Evolutionary conservation across 1,140 invertebrate species (phyloP), one percentile per base, ranked within the genome.

Genomic region (Drosophila tsacasi): DNA sequence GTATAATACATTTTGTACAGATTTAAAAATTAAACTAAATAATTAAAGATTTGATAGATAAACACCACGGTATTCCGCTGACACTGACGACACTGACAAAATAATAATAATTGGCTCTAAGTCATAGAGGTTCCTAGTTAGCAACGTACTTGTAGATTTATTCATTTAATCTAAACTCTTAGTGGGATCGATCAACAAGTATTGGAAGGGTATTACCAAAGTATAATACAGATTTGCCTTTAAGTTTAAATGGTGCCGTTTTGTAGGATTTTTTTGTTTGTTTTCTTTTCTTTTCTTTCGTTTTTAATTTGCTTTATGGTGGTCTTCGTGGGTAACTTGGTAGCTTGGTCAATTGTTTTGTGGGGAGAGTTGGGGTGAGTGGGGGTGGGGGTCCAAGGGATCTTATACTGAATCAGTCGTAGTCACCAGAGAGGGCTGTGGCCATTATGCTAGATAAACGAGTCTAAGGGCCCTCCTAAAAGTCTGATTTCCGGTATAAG

Each of bases 1-100:
- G 79, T 90, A 90, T 90, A 90, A 90, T 90, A 90, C 85, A 90
- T 90, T 89, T 90, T 90, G 85, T 90, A 90, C 85, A 90, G 71
- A 82, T 72, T 89, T 90, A 85, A 90, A 80, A 84, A 90, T 90
- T 85, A 89, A 83, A 59, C 64, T 87, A 89, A 90, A 82, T 80
- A 77, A 77, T 79, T 69, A 62, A 77, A 65, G 76, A 82, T 78
- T 71, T 65, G 66, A 64, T 62, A 57, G 54, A 54, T 64, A 69
- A 67, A 80, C 54, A 46, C 79, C 54, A 46, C 79, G 65, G 72
- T 75, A 86, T 39, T 71, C 77, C 80, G 75, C 65, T 23, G 35
- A 69, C 39, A 66, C 71, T 62, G 68, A 79, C 60, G 25, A 63
- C 58, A 63, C 42, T 78, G 77, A 79, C 49, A 52, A 76, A 76